phyloP scores from a whole-genome alignment of 2,888 invertebrate species.

The Rotaria sp. region DNA sequence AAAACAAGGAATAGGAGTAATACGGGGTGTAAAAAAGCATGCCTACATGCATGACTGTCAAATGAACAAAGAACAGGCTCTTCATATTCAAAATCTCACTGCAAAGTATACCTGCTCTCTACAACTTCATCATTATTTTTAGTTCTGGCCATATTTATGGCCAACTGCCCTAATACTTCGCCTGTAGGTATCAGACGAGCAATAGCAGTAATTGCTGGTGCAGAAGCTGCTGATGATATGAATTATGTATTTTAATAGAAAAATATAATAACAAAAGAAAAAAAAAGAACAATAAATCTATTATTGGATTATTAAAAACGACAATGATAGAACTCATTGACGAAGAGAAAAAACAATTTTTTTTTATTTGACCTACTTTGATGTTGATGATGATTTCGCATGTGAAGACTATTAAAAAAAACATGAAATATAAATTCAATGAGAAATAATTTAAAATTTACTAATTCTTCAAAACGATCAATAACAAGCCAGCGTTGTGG shows the following conservation, averaged over 20 bases:
- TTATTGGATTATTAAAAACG: neutral
- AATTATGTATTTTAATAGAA: neutral
- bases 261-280: neutral
- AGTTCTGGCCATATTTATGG: neutral
- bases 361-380: neutral
- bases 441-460: neutral
- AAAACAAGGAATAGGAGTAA: neutral
- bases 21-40: neutral
- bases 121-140: neutral
- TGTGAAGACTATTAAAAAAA: neutral
- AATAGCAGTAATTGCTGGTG: neutral
- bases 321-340: too few relatives aligned
- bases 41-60: neutral
- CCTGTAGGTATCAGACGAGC: neutral
- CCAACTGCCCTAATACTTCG: neutral
- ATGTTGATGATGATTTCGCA: neutral
- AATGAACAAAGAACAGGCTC: neutral
- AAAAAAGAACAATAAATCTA: neutral
- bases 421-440: neutral
- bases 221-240: neutral
- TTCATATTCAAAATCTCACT: neutral
- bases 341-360: too few relatives aligned
- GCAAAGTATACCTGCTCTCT: neutral
- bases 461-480: slow-evolving; percentile 50
- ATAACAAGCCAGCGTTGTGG: slow-evolving; percentile 86